Evolutionary conservation across 2,888 invertebrate genomes (phyloP), one percentile per base, ranked within the genome.

Genomic region (Watsonalla binaria): DNA sequence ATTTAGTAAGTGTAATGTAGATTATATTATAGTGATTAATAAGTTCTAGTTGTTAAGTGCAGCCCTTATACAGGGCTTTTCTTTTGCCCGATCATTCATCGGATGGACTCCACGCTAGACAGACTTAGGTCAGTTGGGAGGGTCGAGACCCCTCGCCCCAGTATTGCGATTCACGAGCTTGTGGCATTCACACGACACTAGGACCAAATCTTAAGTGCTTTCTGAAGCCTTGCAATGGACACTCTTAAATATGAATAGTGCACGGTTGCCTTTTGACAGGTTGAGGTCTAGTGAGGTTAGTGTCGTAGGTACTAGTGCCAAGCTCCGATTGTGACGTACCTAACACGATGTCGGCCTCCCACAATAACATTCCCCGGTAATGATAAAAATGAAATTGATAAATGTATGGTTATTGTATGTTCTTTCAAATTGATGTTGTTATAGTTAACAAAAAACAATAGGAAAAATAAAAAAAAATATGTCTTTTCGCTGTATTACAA

Each of bases 41-140:
- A 73, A 74, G 35, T 74, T 70, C 56, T 77, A 78, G 76, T 59
- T 61, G 63, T 55, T 82, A 85, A 81, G 80, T 68, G 68, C 75
- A 70, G 76, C 78, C 79, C 80, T 70, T 82, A 72, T 82, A 78
- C 74, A 72, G 78, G 78, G 73, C 65, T 47, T 68, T 66, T 65
- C 64, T 65, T 60, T 65, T 73, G 60, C 57, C 58, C 57, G 49
- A 49, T 49, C 49, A 49, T 49, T 39, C 49, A 49, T 49, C 15
- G 11, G 49, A 49, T 49, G 15, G 15, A 37, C 37, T 49, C 49
- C 49, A 49, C 35, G 8, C n/a, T 6, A n/a, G 6, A 35, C 37
- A 13, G 15, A 37, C 15, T 14, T 6, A 48, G 42, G 5, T 42
- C 11, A 42, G 8, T 42, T 8, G 5, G 42, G 42, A 42, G 42